Conservation (phyloP, 1,140 invertebrate species). For the Asbolus verrucosus region DNA sequence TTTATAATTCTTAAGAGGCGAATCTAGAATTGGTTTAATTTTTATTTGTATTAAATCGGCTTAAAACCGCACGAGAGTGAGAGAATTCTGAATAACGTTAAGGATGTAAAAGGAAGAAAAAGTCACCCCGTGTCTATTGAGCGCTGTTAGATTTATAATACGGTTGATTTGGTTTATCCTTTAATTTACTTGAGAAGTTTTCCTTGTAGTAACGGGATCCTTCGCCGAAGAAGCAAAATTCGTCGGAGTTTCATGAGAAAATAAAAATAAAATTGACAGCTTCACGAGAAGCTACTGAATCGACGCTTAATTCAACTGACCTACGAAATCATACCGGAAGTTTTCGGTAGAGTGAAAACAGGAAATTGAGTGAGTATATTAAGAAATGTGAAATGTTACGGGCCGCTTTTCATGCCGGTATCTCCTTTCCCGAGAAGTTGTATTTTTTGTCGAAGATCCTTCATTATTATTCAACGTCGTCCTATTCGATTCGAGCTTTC, state of each 20-base stretch:
- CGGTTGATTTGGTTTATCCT: slow-evolving; percentile 33
- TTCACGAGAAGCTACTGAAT: slow-evolving; percentile 19
- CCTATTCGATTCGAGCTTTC: not conserved
- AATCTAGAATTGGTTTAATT: too few relatives aligned
- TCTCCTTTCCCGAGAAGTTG: too few relatives aligned
- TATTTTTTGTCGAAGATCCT: too few relatives aligned
- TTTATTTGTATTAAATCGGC: too few relatives aligned
- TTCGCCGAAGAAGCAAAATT: slow-evolving; percentile 20
- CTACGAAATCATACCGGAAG: slow-evolving; percentile 38
- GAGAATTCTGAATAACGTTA: too few relatives aligned
- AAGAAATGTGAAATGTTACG: slow-evolving; percentile 23
- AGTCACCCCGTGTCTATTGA: not conserved
- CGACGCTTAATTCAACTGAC: slow-evolving; percentile 28
- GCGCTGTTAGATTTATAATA: slow-evolving; percentile 28
- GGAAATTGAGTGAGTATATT: slow-evolving; percentile 35
- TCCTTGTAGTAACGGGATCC: slow-evolving; percentile 35
- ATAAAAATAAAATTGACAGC: slow-evolving; percentile 33
- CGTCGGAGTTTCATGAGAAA: slow-evolving; percentile 16
- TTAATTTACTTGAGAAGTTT: slow-evolving; percentile 37
- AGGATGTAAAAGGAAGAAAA: too few relatives aligned
- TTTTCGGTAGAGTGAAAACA: slow-evolving; percentile 18
- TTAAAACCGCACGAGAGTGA: too few relatives aligned
- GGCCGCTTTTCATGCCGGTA: not conserved
- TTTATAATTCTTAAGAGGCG: too few relatives aligned
- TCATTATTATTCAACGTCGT: slow-evolving; percentile 26